Evolutionary conservation across 2,113 vertebrate species (phyloP), one percentile per base, ranked within the genome.

Genomic region (Turdus rufiventris): DNA sequence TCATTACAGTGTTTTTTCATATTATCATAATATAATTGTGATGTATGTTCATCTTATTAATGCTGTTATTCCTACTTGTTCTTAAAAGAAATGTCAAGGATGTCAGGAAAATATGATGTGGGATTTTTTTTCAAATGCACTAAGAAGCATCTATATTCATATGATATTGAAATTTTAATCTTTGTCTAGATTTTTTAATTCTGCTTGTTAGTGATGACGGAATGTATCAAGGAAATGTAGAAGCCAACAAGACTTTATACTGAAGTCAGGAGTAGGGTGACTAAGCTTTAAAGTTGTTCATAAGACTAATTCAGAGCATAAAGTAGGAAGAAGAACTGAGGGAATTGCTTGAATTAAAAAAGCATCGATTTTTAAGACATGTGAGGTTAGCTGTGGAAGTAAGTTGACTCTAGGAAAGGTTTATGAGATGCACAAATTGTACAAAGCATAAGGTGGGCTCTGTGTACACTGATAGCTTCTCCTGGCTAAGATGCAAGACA

Each of bases 11-110:
- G 66, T 88, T 95, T 93, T 50, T 90, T 96, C 84, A 90, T 95
- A 94, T 97, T 93, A 97, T 95, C 66, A 66, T 92, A 96, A 89
- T 83, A 63, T 94, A 97, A 97, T 97, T 97, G 88, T 96, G 93
- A 95, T 91, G 50, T 68, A 94, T 92, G 91, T 95, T 97, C 47
- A 88, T 97, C 92, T 88, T 88, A 80, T 96, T 94, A 47, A 63
- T 91, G 78, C 95, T 96, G 70, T 86, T 45, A 3, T 70, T 97
- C 73, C 68, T 92, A 62, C 62, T 88, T 76, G 62, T 93, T 95
- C 84, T 91, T 93, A 87, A 89, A 81, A 85, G 70, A 66, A 93
- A 94, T 88, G 62, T 93, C 72, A 95, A 73, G n/a, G 45, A 61
- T 93, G 74, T 62, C 28, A 54, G 70, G 43, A 68, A 91, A 93